phyloP scores from a whole-genome alignment of 2,888 invertebrate genomes.

The Pomacea canaliculata region DNA sequence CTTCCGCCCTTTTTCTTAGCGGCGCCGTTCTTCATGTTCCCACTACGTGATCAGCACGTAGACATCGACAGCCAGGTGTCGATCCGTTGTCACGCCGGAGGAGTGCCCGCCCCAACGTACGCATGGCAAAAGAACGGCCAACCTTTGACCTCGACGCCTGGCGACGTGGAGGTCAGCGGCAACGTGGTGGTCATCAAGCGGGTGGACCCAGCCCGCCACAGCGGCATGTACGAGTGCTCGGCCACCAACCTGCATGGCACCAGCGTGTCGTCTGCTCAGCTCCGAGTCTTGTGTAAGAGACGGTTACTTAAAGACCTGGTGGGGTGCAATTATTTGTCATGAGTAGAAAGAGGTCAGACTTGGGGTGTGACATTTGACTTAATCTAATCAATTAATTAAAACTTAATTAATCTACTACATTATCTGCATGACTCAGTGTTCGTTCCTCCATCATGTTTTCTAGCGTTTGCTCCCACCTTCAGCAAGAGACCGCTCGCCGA shows the following conservation, averaged over 20 bases:
- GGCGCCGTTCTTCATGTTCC: slow-evolving; percentile 59
- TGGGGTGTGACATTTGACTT: no score
- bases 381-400: no score
- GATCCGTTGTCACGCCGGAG: slow-evolving; percentile 59
- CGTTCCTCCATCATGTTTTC: no score
- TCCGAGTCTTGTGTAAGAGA: slow-evolving; percentile 83
- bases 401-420: no score
- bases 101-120: slow-evolving; percentile 50
- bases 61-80: slow-evolving; percentile 54
- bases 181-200: slow-evolving; percentile 50
- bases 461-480: slow-evolving; percentile 82
- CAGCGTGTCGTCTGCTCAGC: slow-evolving; percentile 87
- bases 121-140: slow-evolving; percentile 59
- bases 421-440: no score
- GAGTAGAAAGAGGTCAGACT: no score
- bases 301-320: no score
- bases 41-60: slow-evolving; percentile 57
- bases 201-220: slow-evolving; percentile 74
- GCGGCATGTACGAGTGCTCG: slow-evolving; percentile 95
- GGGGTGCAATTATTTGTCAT: no score
- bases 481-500: slow-evolving; percentile 88
- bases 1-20: slow-evolving; percentile 40
- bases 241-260: slow-evolving; percentile 82
- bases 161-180: slow-evolving; percentile 36
- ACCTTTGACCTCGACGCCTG: slow-evolving; percentile 25